Base-by-base conservation (phyloP, 2,888 invertebrate genomes). In the Nowickia ferox region DNA sequence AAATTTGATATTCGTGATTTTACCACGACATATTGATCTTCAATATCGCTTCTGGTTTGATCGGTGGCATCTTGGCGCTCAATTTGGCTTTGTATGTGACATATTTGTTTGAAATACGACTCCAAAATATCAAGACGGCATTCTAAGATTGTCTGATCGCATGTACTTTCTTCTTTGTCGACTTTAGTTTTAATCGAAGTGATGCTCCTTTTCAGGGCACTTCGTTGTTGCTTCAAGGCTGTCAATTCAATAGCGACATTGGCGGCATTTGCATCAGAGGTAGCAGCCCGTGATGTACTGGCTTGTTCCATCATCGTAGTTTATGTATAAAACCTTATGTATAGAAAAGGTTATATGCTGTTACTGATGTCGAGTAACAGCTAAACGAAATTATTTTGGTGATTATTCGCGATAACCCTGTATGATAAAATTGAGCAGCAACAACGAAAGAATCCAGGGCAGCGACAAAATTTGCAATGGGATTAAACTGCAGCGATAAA, bases 91-190 rank as follows among this genome's bases (percentile, higher is more conserved):
- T 83, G 77, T 42, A 83, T 63, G 65, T 83, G 63, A 42, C 69
- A 44, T 40, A 77, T 53, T 57, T 83, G 83, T 46, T 77, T 83
- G 19, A 83, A 77, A 65, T 83, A 65, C 17, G 77, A 63, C 30
- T 71, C 63, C 40, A 83, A 65, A 38, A 76, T 83, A 69, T 83
- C 42, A 8, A 83, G 63, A n/a, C 76, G 44, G 46, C 83, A 83
- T 69, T 77, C 77, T 15, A 77, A 65, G 63, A 75, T 76, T 46
- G 75, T 76, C 42, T 44, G 11, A 63, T 76, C 75, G 6, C n/a
- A 38, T 30, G 40, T 61, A 48, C 63, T 57, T 10, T 17, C 77
- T 17, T 76, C 76, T 48, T 65, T 76, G 40, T 76, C 76, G 10
- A 76, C 22, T 44, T 82, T 82, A 30, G 63, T 40, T 30, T 71